A percentile compares a stretch with the other conserved stretches of the same genome.
These are phyloP conservation scores for Hirudinaria manillensis DNA, from an alignment of 2,888 invertebrate genomes.

Conservation along the genomic window DNA sequence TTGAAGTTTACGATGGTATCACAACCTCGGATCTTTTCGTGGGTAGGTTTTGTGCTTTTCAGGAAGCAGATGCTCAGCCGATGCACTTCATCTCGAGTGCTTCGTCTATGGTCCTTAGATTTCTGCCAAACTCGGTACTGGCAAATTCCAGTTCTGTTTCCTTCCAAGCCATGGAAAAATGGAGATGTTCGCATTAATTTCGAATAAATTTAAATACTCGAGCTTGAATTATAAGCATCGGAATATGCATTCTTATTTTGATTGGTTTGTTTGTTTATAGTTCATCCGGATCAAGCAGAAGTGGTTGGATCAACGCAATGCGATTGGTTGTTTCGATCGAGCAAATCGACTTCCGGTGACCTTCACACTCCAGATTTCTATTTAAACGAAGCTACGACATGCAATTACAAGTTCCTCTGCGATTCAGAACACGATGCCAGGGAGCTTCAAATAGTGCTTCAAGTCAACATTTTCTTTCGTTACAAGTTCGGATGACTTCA, in stretches of 20 bases:
- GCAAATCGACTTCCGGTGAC: slow-evolving; percentile 25
- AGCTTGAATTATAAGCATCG: background rate
- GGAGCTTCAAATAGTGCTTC: slow-evolving; percentile 23
- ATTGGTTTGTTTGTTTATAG: background rate
- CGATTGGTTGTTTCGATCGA: slow-evolving; percentile 24
- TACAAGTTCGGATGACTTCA: slow-evolving; percentile 8
- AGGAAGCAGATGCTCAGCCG: slow-evolving; percentile 12
- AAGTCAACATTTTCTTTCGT: slow-evolving; percentile 21
- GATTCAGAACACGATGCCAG: slow-evolving; percentile 22
- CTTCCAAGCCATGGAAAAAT: slow-evolving; percentile 27
- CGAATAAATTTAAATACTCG: background rate
- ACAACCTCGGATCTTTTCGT: slow-evolving; percentile 34
- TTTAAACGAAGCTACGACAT: slow-evolving; percentile 28
- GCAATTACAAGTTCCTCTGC: slow-evolving; percentile 34
- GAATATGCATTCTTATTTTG: background rate
- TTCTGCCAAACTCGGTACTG: slow-evolving; percentile 35
- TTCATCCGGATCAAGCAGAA: background rate
- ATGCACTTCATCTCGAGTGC: slow-evolving; percentile 36
- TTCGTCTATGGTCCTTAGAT: slow-evolving; percentile 35
- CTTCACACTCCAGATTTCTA: slow-evolving; percentile 36
- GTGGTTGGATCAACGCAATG: background rate
- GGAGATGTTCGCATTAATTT: slow-evolving; percentile 19
- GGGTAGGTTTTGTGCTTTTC: slow-evolving; percentile 37
- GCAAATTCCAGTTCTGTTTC: slow-evolving; percentile 37
- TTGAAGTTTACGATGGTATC: slow-evolving; percentile 38